Evolutionary conservation across 2,888 invertebrate genomes (phyloP).

Genomic region (Siphlonurus alternatus): DNA sequence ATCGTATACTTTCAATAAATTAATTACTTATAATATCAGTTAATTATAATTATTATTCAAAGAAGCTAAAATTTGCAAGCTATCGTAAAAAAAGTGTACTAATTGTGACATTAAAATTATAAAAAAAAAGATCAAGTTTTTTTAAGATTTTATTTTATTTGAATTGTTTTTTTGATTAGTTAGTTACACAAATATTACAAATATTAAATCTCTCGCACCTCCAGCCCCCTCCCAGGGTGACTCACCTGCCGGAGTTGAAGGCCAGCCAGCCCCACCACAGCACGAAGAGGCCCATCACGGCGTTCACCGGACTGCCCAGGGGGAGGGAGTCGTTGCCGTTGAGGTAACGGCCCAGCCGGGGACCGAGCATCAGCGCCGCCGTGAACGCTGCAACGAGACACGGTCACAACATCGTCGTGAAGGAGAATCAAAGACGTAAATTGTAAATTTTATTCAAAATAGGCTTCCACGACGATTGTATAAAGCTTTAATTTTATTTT

Average conservation of each 20-base stretch:
- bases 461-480: no score
- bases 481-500: background rate
- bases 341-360: slow-evolving; percentile 69
- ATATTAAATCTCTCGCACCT: background rate
- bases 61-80: no score
- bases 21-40: no score
- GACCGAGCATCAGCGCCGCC: slow-evolving; percentile 78
- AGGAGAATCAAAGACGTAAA: background rate
- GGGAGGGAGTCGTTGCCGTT: slow-evolving; percentile 57
- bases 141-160: background rate
- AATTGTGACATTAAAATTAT: no score
- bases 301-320: slow-evolving; percentile 76
- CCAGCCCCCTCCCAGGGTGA: no score
- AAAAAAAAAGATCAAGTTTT: no score
- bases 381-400: slow-evolving; percentile 53
- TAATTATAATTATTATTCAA: no score
- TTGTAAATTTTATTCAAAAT: background rate
- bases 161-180: background rate
- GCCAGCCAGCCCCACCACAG: slow-evolving; percentile 97
- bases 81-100: no score
- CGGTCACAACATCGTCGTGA: background rate
- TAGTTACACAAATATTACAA: background rate
- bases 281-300: slow-evolving; percentile 80
- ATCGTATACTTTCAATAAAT: no score
- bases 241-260: slow-evolving; percentile 87